phyloP scores from a whole-genome alignment of 2,797 vertebrate species.

The Mormyrops boulengeri region DNA sequence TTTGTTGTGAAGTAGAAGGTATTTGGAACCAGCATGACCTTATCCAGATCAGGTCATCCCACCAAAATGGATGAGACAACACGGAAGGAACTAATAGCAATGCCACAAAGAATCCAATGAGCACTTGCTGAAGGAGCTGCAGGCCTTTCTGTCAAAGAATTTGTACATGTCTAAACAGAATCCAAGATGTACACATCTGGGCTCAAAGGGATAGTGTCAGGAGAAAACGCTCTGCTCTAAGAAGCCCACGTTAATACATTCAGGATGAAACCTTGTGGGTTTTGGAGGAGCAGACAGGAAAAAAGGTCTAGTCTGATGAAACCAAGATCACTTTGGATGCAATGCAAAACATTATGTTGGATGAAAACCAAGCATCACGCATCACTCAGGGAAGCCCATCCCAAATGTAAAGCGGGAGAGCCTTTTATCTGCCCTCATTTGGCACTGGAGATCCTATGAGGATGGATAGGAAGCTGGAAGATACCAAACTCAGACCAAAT shows the following conservation, averaged over 20 bases:
- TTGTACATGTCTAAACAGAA: background rate
- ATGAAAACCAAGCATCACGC: background rate
- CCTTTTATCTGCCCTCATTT: background rate
- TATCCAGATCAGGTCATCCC: background rate
- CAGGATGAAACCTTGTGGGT: background rate
- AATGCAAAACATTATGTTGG: background rate
- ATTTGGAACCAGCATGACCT: background rate
- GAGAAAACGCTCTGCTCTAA: background rate
- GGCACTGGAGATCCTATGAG: background rate
- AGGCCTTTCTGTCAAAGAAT: conserved; percentile 2
- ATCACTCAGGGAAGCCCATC: background rate
- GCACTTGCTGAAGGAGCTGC: background rate
- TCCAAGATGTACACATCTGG: background rate
- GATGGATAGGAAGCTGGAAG: background rate
- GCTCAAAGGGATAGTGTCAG: background rate
- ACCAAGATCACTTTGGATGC: background rate
- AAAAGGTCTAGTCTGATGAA: background rate
- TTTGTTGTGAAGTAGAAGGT: background rate
- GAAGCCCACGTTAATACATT: background rate
- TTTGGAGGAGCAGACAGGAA: background rate
- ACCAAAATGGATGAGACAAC: background rate
- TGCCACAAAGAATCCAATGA: background rate
- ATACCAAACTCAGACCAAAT: background rate
- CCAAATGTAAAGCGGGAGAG: background rate
- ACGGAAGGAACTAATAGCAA: background rate